These are phyloP conservation scores for Lasaia peninsularis DNA, from an alignment of 1,140 invertebrate genomes.

Conservation along the genomic window DNA sequence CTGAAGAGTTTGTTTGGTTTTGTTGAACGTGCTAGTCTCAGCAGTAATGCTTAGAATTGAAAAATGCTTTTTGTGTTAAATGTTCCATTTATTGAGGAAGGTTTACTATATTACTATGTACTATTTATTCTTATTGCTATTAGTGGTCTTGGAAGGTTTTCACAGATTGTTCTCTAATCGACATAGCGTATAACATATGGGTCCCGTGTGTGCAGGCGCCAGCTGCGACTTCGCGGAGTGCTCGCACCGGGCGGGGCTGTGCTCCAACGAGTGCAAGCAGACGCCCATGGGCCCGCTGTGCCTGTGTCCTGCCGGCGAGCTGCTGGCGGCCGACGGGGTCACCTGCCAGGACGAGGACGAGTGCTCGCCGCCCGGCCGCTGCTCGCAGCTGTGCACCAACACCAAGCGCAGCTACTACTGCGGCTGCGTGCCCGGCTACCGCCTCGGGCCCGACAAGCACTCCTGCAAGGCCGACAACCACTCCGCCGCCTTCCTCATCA, in stretches of 20 bases:
- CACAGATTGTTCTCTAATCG: too few relatives aligned
- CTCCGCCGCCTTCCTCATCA: constrained; percentile 93
- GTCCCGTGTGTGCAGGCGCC: constrained; percentile 43
- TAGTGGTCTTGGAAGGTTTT: too few relatives aligned
- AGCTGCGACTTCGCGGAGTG: constrained; percentile 90
- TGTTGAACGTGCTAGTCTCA: too few relatives aligned
- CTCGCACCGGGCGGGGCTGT: constrained; percentile 83
- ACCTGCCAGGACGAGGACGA: constrained; percentile 92
- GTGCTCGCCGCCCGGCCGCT: constrained; percentile 91
- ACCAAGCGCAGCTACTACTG: constrained; percentile 93
- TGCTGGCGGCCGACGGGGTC: constrained; percentile 80
- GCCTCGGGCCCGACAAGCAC: constrained; percentile 87
- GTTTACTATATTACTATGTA: too few relatives aligned
- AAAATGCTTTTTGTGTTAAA: too few relatives aligned
- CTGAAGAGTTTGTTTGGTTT: too few relatives aligned
- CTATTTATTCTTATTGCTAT: too few relatives aligned
- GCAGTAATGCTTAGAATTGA: too few relatives aligned
- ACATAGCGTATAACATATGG: too few relatives aligned
- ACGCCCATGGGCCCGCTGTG: constrained; percentile 94
- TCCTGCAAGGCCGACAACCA: constrained; percentile 95
- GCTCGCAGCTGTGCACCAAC: constrained; percentile 94
- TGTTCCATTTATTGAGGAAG: too few relatives aligned
- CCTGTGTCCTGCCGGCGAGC: constrained; percentile 90
- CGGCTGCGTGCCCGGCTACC: constrained; percentile 89
- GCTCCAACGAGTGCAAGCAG: constrained; percentile 92